phyloP scores from a whole-genome alignment of 2,113 vertebrate species.

The Noturus placidus region DNA sequence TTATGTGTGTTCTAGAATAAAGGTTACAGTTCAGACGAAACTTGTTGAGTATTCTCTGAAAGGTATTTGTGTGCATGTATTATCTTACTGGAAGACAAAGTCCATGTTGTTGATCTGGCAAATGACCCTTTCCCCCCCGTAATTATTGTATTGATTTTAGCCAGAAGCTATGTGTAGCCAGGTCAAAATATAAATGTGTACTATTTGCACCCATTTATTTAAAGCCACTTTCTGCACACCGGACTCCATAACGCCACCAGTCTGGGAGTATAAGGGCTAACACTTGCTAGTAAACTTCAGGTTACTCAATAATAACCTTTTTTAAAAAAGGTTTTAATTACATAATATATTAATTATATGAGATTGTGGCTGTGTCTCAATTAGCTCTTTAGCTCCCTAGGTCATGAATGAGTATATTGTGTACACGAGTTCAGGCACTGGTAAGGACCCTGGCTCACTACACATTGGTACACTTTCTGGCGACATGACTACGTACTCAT shows the following conservation, averaged over 20 bases:
- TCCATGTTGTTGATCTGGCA: slow-evolving; percentile 26
- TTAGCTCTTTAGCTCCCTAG: too few species aligned
- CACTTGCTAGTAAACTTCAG: not conserved
- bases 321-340: not conserved
- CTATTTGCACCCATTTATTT: not conserved
- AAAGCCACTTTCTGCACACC: not conserved
- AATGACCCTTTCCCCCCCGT: not conserved
- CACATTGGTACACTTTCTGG: too few species aligned
- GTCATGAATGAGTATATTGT: too few species aligned
- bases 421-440: too few species aligned
- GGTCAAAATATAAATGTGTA: not conserved
- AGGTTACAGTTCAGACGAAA: not conserved
- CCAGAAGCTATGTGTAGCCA: not conserved
- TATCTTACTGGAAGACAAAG: slow-evolving; percentile 43
- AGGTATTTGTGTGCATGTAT: not conserved
- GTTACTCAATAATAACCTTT: not conserved
- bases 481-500: too few species aligned
- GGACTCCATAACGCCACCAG: not conserved
- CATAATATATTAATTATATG: too few species aligned
- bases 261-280: not conserved
- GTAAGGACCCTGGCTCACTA: too few species aligned
- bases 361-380: too few species aligned
- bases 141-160: not conserved
- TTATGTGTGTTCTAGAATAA: not conserved
- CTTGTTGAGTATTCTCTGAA: slow-evolving; percentile 8